Base-by-base conservation (phyloP, 2,888 invertebrate species). In the Synergus laeviventris region DNA sequence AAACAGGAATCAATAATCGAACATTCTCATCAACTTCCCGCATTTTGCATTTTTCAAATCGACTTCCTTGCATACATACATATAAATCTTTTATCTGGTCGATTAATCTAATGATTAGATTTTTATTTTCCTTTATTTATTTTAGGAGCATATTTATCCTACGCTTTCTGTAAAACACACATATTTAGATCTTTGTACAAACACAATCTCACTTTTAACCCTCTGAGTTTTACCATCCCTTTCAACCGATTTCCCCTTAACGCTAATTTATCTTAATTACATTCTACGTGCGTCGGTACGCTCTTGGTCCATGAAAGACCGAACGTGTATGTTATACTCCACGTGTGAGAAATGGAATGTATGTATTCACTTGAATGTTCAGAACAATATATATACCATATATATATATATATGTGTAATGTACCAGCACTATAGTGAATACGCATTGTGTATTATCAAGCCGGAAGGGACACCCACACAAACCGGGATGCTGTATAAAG, bases 231-330 rank as follows among this genome's bases (percentile, higher is more conserved):
- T 59, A 42, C 49, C 59, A 56, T 56, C 56, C 70, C 70, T 70
- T 70, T 70, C 45, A 42, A 12, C 31, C 31, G 70, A 70, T 49
- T 86, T 86, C 87, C 87, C 88, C 89, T 87, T 89, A 88, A 89
- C 89, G 89, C 89, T 89, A 89, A 89, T 89, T 89, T 89, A 89
- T 89, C 89, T 89, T 89, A 89, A 89, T 89, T 89, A 89, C 89
- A 89, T 89, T 89, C 89, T 88, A 87, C 87, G 87, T 87, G 88
- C 89, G 88, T 88, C 84, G 87, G 87, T 84, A 84, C 83, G 85
- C 82, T 83, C 83, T 64, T 77, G 78, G 79, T 76, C 64, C 64
- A 62, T 62, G 62, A 1, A 62, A 31, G 31, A 31, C 31, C 7
- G 31, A 31, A 14, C 11, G 8, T 38, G 9, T 81, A 78, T 79